Conservation (phyloP, 2,113 vertebrate genomes). For the Fulmarus glacialis region DNA sequence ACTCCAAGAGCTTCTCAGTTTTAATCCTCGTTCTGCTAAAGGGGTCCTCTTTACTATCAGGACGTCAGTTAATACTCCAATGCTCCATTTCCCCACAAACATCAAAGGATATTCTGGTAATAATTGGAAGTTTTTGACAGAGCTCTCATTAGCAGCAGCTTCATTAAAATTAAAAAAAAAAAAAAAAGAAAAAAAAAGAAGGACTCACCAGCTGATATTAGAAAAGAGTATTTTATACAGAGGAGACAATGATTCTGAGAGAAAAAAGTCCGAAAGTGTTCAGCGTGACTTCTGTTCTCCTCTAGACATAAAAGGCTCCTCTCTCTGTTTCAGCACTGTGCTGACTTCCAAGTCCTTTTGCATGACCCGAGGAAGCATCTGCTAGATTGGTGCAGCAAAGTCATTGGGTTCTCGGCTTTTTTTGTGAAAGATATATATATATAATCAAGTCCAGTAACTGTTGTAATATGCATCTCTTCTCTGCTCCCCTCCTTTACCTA, state of each 20-base stretch:
- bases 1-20: not conserved
- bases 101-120: not conserved
- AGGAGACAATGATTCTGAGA: not conserved
- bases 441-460: not conserved
- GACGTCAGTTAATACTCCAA: not conserved
- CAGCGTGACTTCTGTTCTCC: not conserved
- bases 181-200: not conserved
- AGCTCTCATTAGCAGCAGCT: constrained; percentile 9
- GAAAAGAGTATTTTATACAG: not conserved
- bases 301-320: not conserved
- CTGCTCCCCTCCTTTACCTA: not conserved
- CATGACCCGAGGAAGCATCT: not conserved
- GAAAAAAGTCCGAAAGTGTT: rapidly evolving
- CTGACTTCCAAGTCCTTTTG: not conserved
- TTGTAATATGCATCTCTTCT: not conserved
- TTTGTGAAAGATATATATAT: not conserved
- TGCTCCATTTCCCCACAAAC: not conserved
- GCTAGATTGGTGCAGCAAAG: not conserved
- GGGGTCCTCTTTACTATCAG: not conserved
- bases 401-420: not conserved
- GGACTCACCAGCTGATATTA: not conserved
- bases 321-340: not conserved
- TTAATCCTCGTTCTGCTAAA: not conserved
- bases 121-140: constrained; percentile 9
- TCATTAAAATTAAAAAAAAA: not conserved